phyloP scores from a whole-genome alignment of 2,797 vertebrate species.

The Onychomys arenicola region DNA sequence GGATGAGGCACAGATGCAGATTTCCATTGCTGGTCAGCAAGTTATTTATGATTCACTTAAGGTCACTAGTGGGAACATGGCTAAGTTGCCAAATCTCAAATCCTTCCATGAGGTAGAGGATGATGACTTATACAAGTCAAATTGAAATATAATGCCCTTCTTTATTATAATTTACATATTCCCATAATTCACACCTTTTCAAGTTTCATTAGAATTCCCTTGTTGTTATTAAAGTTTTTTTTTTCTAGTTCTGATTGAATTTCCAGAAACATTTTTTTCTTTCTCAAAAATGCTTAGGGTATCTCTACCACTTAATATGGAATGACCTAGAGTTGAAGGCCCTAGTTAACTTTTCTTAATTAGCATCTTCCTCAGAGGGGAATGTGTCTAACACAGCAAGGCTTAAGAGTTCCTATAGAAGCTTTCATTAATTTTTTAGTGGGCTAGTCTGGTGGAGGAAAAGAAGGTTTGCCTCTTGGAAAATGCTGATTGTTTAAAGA shows the following conservation, averaged over 20 bases:
- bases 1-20: conserved; percentile 47
- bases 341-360: not conserved
- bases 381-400: not conserved
- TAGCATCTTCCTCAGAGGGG: conserved; percentile 43
- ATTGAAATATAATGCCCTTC: conserved; percentile 46
- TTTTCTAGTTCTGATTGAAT: conserved; percentile 64
- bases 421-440: conserved; percentile 22
- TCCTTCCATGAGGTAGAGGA: conserved; percentile 50
- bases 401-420: conserved; percentile 12
- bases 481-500: conserved; percentile 15
- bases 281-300: conserved; percentile 66
- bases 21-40: conserved; percentile 69
- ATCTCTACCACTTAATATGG: conserved; percentile 54
- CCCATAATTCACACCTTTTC: conserved; percentile 68
- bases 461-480: not conserved
- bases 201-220: conserved; percentile 65
- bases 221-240: conserved; percentile 61
- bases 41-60: conserved; percentile 71
- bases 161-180: conserved; percentile 67
- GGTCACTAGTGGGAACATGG: conserved; percentile 48
- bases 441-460: not conserved
- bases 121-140: conserved; percentile 68
- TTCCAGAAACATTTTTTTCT: conserved; percentile 51
- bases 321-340: conserved; percentile 4
- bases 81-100: conserved; percentile 72